Conservation (phyloP, 2,888 invertebrate genomes). For the Iselma pallidipennis region DNA sequence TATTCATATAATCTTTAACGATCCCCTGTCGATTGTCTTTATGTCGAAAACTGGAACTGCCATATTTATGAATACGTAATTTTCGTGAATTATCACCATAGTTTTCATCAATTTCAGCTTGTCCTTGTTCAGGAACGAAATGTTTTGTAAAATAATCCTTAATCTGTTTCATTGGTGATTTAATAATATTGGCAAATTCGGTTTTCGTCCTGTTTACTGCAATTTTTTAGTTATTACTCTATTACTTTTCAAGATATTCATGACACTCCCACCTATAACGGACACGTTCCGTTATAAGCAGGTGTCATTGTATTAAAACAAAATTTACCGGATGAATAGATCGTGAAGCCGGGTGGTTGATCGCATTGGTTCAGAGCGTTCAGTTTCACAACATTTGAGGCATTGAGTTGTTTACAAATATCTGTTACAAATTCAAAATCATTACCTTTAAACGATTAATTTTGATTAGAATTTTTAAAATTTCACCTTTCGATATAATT, state of each 20-base stretch:
- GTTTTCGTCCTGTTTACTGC: slow-evolving; percentile 40
- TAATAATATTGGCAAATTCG: slow-evolving; percentile 48
- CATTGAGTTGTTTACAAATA: slow-evolving; percentile 63
- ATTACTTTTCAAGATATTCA: background rate
- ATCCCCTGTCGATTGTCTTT: slow-evolving; percentile 46
- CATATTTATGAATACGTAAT: slow-evolving; percentile 44
- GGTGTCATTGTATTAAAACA: background rate
- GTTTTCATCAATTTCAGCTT: slow-evolving; percentile 41
- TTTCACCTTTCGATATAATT: slow-evolving; percentile 25
- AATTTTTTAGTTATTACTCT: slow-evolving; percentile 9
- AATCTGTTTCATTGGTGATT: slow-evolving; percentile 45
- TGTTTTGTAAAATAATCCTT: slow-evolving; percentile 47
- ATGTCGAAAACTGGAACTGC: slow-evolving; percentile 49
- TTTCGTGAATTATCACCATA: slow-evolving; percentile 35
- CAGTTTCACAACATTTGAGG: slow-evolving; percentile 67
- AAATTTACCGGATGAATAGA: slow-evolving; percentile 69
- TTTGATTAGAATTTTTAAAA: background rate
- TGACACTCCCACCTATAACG: background rate
- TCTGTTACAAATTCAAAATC: slow-evolving; percentile 6
- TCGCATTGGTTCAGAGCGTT: slow-evolving; percentile 69
- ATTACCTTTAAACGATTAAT: slow-evolving; percentile 1
- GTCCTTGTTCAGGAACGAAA: slow-evolving; percentile 35
- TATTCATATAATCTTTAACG: slow-evolving; percentile 41
- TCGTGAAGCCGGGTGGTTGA: slow-evolving; percentile 70
- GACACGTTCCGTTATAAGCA: background rate